Percentiles rank a stretch among this genome's conserved stretches.
Evolutionary conservation across 1,140 invertebrate genomes (phyloP).

Genomic region (Druon quercuslanigerum): DNA sequence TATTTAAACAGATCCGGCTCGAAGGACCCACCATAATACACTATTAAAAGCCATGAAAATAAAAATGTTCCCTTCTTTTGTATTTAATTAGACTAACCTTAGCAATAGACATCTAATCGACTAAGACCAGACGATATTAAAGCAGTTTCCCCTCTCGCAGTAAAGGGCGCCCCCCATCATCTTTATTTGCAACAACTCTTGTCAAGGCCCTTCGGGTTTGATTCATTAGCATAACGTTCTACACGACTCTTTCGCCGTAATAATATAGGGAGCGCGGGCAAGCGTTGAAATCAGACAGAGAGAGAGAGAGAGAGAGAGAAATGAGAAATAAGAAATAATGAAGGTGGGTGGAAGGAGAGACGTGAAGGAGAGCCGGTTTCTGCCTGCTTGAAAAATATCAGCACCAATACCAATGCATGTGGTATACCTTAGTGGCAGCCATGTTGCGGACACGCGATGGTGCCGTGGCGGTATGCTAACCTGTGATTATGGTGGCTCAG

Average conservation of each 20-base stretch:
- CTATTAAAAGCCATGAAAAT: too few species aligned
- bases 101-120: too few species aligned
- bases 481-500: constrained; percentile 72
- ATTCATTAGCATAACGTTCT: too few species aligned
- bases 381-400: constrained; percentile 48
- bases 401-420: constrained; percentile 38
- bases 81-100: too few species aligned
- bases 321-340: constrained; percentile 46
- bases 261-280: not conserved
- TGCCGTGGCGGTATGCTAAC: constrained; percentile 59
- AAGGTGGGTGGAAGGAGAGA: constrained; percentile 38
- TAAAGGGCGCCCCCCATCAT: too few species aligned
- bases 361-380: constrained; percentile 43
- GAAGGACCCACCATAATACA: too few species aligned
- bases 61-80: too few species aligned
- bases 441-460: constrained; percentile 64
- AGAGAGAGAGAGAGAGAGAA: constrained; percentile 39
- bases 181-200: too few species aligned
- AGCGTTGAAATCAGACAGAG: constrained; percentile 9
- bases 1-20: too few species aligned
- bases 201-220: too few species aligned
- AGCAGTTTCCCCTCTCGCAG: too few species aligned
- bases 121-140: too few species aligned
- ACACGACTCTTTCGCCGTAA: not conserved
- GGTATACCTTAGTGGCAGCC: constrained; percentile 56